Evolutionary conservation across 2,113 vertebrate genomes (phyloP), one percentile per base, ranked within the genome.

Genomic region (Megalops atlanticus): DNA sequence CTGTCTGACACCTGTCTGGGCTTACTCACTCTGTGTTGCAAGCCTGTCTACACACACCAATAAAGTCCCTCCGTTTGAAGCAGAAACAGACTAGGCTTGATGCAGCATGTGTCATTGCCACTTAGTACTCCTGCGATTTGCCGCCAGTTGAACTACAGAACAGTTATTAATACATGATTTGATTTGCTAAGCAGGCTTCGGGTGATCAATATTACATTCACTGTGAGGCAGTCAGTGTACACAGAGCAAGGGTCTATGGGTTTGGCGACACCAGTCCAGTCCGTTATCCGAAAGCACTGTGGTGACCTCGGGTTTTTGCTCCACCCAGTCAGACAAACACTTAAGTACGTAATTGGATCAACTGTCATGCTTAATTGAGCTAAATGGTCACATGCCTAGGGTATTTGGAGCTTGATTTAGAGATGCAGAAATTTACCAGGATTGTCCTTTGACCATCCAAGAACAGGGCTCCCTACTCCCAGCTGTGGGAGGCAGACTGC

Each of bases 1-100:
- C 27, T 64, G 58, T 64, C 4, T 64, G 58, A 64, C n/a, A 64
- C 58, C 58, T 64, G 58, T 64, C 58, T 64, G 58, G n/a, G 58
- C 58, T 64, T 31, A 64, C 58, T 64, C 58, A 64, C 58, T 64
- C n/a, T n/a, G n/a, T 64, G 58, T 31, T 10, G 58, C 58, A 64
- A 64, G 2, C n/a, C 4, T 64, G 58, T 31, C 58, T 1, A 24
- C 58, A 31, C 11, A n/a, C 2, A n/a, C 52, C 52, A 58, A 24
- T 8, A 6, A n/a, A 64, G 8, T n/a, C 31, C 58, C 58, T 11
- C 10, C 5, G 8, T 64, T 0, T 64, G 31, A 64, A 64, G 11
- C 24, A 5, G 24, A 58, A 18, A 24, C 21, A 15, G n/a, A 64
- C n/a, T n/a, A 24, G 12, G 27, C 8, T 64, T 0, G 58, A 27